Base-by-base conservation (phyloP, 1,140 invertebrate species). In the Anastrepha obliqua region DNA sequence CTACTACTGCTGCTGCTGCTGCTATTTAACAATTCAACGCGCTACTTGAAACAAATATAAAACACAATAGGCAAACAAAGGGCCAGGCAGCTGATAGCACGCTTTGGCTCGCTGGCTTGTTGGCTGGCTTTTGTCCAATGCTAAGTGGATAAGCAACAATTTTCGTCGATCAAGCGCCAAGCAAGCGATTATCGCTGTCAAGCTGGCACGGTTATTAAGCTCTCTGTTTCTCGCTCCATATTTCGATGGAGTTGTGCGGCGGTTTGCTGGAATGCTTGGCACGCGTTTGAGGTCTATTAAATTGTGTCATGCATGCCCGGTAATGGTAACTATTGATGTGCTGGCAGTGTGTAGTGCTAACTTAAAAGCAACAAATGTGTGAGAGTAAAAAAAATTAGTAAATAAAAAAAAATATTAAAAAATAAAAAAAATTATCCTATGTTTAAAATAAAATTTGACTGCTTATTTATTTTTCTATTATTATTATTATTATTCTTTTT, bases 131-230 rank as follows among this genome's bases (percentile, higher is more conserved):
- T 55, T 13, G 74, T 81, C 74, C 74, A 81, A 81, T 17, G 47
- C 74, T 81, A 81, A 81, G 74, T 81, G 74, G 74, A 81, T 81
- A 81, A 81, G 20, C 74, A 81, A 81, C 74, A 81, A 81, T 81
- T 81, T 81, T 81, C 47, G 74, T 58, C 74, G 74, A 81, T 81
- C 74, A 51, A 81, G 74, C 74, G 74, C 74, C 74, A 81, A 81
- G 74, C 74, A 81, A 81, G 74, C 74, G 74, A 81, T 81, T 81
- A 81, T 81, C 74, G 20, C 47, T 81, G 47, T 81, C 74, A 81
- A 81, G 44, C 74, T 81, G 74, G 74, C 29, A 67, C 7, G 64
- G 47, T 81, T 55, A 81, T 81, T 81, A 74, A 55, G 74, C 47
- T 44, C 42, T 44, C 42, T 74, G 42, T 9, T 47, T 17, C 70